Evolutionary conservation across 2,888 invertebrate species (phyloP), one percentile per base, ranked within the genome.

Genomic region (Metellina segmentata): DNA sequence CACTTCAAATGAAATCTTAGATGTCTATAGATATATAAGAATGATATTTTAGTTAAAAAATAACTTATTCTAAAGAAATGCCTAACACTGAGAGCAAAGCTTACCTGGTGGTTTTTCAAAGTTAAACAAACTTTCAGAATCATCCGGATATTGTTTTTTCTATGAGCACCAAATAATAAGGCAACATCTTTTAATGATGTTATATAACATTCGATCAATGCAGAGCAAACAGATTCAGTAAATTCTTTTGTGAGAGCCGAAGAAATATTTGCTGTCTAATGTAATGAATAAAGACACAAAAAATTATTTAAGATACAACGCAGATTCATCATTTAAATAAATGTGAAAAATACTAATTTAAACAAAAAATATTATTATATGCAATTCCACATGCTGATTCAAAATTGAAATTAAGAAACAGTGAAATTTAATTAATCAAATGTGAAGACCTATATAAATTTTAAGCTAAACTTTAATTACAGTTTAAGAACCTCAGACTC

Each of bases 141-240:
- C 61, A 87, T 49, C 71, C 72, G 53, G 16, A 83, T 87, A 61
- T 87, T 91, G 52, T 91, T 82, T 49, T 53, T 77, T 78, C 91
- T 70, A 49, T 86, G 69, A 16, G 70, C 34, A 16, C 91, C 87
- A 83, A 91, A 82, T 34, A 91, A 87, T n/a, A 51, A 51, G n/a
- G 61, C 49, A 5, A 72, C 53, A 51, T 51, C 19, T 53, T 78
- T 82, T 52, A 91, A 49, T 52, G 86, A 83, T 77, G 71, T 72
- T n/a, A 71, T 61, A 51, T 49, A 83, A 52, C 91, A 78, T 34
- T 69, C 20, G 51, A 83, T 53, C 82, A 91, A 71, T n/a, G 83
- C 74, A 72, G 71, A 11, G 61, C 61, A 78, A 69, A 91, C 53
- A 6, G 75, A n/a, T 16, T 70, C 51, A 51, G 19, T n/a, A 13